Base-by-base conservation (phyloP, 2,797 vertebrate genomes). In the Trichosurus vulpecula region DNA sequence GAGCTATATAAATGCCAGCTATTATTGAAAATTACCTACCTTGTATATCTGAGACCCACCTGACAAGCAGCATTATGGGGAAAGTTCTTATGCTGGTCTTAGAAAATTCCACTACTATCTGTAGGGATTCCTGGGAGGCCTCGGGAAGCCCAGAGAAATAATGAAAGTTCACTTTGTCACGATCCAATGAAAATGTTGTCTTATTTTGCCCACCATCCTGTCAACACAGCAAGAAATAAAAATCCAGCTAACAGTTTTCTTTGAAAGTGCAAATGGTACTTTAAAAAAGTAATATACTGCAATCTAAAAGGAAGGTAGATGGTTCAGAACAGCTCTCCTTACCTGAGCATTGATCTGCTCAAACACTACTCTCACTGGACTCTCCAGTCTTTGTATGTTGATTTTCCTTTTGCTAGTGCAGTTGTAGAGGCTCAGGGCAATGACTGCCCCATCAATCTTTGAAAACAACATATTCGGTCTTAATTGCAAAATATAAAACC, bases 11-110 rank as follows among this genome's bases (percentile, higher is more conserved):
- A 81, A 81, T 47, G 74, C 6, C 74, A 47, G 9, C 2, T 81
- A 47, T 81, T 27, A 47, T 25, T 81, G 8, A 4, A 47, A 81
- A 81, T 0, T 30, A 22, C 0, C 2, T 13, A 3, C 8, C 35
- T 8, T 0, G 13, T 11, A 31, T 3, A 22, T 61, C 35, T 41
- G 52, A 81, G 9, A 91, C 91, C 13, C 58, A 99, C 99, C 99
- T 99, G 94, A 99, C 98, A 66, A 99, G 98, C 92, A 99, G 92
- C 98, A 99, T 96, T 97, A 99, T 90, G 25, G 99, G 99, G 98
- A 99, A 99, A 0, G 97, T 90, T 41, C 96, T 98, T 52, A 91
- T 92, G 10, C 51, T 12, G 0, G 98, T 98, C 8, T 93, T 97
- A 0, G 25, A 98, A 97, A 99, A 99, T 19, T 91, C 92, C 81